Evolutionary conservation across 2,113 vertebrate genomes (phyloP).

Genomic region (Alligator sinensis): DNA sequence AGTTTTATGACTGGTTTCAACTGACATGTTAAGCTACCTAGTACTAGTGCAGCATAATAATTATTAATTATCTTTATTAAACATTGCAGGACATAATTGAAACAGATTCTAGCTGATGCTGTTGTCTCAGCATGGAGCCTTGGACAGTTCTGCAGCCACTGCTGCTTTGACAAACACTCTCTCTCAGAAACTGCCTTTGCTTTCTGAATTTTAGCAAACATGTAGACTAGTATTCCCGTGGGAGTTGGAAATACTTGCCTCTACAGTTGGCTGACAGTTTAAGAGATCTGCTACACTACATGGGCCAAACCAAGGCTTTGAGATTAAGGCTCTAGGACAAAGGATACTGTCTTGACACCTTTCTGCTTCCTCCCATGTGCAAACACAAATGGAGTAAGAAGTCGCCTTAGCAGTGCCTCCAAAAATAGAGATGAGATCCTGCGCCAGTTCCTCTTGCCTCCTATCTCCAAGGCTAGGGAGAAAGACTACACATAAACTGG

Average conservation of each 20-base stretch:
- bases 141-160: not conserved
- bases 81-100: not conserved
- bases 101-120: not conserved
- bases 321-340: not conserved
- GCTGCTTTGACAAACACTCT: not conserved
- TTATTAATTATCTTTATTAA: not conserved
- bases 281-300: not conserved
- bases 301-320: not conserved
- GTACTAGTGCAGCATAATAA: not conserved
- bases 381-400: not conserved
- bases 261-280: not conserved
- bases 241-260: not conserved
- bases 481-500: too few species aligned
- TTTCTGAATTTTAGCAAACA: not conserved
- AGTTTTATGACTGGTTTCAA: not conserved
- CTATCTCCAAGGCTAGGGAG: not conserved
- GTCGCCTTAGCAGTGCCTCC: not conserved
- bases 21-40: not conserved
- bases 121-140: not conserved
- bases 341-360: too few species aligned
- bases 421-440: not conserved
- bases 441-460: not conserved
- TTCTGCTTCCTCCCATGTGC: too few species aligned
- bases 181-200: not conserved
- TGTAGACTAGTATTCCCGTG: not conserved